A percentile compares a stretch with the other conserved stretches of the same genome.
phyloP scores from a whole-genome alignment of 2,113 vertebrate genomes.

The Tympanuchus pallidicinctus region DNA sequence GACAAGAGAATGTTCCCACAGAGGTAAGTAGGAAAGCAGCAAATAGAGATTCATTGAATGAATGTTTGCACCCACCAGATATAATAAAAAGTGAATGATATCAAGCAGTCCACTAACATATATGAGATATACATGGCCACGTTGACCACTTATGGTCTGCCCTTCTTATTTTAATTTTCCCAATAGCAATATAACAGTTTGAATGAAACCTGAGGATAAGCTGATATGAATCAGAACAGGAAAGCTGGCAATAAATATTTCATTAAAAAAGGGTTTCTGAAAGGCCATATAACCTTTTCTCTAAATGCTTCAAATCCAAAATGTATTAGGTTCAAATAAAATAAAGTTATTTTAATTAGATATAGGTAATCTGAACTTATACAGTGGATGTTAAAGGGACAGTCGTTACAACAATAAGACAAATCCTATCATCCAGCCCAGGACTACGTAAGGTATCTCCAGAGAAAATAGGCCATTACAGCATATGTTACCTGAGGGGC shows the following conservation, averaged over 20 bases:
- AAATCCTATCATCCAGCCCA: not conserved
- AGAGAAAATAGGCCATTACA: conserved; percentile 4
- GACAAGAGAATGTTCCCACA: not conserved
- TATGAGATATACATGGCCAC: conserved; percentile 10
- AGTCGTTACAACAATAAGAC: not conserved
- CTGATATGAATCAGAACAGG: conserved; percentile 19
- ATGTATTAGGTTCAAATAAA: conserved; percentile 42
- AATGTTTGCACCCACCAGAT: conserved; percentile 44
- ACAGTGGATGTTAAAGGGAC: not conserved
- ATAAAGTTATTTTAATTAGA: conserved; percentile 54
- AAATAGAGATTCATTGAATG: conserved; percentile 39
- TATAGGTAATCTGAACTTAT: conserved; percentile 36
- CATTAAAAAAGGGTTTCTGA: conserved; percentile 53
- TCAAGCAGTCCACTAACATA: conserved; percentile 9
- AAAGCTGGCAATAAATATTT: conserved; percentile 59
- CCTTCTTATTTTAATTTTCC: conserved; percentile 62
- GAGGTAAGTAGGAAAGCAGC: not conserved
- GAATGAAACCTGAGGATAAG: conserved; percentile 42
- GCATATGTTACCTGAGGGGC: not conserved
- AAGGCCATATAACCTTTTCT: conserved; percentile 54
- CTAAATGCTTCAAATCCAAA: conserved; percentile 51
- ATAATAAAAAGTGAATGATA: conserved; percentile 43
- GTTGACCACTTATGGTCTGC: conserved; percentile 6
- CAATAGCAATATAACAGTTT: conserved; percentile 8
- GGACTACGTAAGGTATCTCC: not conserved